Conservation (phyloP, 2,113 vertebrate genomes). For the Calidris pygmaea region DNA sequence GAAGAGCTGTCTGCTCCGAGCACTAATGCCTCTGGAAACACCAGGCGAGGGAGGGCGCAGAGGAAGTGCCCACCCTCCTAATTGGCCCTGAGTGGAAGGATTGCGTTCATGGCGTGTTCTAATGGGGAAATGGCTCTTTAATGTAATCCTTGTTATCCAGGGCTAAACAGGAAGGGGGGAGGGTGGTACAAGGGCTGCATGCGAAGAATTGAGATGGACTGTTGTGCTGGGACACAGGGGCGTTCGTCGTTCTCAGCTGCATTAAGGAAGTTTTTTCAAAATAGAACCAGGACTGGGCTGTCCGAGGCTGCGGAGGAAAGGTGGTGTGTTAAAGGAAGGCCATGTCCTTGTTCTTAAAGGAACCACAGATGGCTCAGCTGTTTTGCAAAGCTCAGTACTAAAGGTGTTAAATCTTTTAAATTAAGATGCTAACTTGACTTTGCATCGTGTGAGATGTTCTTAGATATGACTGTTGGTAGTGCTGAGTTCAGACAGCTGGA, state of each 20-base stretch:
- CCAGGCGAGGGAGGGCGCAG: neutral
- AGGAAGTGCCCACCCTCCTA: slow-evolving; percentile 1
- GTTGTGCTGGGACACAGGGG: neutral
- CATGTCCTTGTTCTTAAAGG: neutral
- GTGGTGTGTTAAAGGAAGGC: no score
- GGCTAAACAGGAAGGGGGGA: neutral
- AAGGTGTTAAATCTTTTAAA: neutral
- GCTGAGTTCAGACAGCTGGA: neutral
- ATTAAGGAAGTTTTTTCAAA: neutral
- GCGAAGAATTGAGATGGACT: neutral
- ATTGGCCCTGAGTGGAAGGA: neutral
- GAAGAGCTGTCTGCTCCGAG: neutral
- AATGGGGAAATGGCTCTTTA: neutral
- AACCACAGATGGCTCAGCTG: neutral
- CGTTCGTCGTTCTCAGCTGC: rapidly evolving
- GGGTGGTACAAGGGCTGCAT: neutral
- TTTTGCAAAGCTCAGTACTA: neutral
- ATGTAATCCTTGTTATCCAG: neutral
- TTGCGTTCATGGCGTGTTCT: rapidly evolving
- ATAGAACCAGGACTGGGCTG: neutral
- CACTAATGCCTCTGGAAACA: neutral
- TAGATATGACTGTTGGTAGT: neutral
- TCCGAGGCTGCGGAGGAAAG: neutral
- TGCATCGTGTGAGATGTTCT: neutral
- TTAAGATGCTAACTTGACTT: neutral